phyloP scores from a whole-genome alignment of 2,888 invertebrate species.

The Actias luna region DNA sequence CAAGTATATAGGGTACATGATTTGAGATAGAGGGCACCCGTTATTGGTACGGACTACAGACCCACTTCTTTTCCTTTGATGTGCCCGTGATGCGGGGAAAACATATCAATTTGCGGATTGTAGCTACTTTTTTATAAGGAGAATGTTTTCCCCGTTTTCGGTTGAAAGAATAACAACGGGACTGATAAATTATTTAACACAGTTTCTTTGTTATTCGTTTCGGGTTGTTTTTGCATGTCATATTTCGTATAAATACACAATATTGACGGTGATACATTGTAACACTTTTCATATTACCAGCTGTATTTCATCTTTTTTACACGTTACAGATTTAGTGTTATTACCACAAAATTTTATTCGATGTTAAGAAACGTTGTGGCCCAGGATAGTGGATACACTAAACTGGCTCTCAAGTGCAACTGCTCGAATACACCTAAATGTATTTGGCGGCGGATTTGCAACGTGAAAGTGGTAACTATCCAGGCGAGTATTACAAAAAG shows the following conservation, averaged over 20 bases:
- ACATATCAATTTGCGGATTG: constrained; percentile 63
- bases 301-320: no score
- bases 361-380: no score
- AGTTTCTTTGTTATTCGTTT: not conserved
- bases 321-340: no score
- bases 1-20: constrained; percentile 43
- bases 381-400: no score
- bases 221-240: not conserved
- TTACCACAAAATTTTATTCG: no score
- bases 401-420: no score
- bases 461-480: no score
- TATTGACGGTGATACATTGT: not conserved
- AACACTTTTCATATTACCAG: no score
- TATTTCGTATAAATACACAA: not conserved
- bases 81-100: constrained; percentile 51
- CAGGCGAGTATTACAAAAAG: no score
- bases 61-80: constrained; percentile 65
- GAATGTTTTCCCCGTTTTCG: not conserved
- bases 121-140: constrained; percentile 19
- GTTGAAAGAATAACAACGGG: not conserved
- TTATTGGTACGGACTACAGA: constrained; percentile 52
- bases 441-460: no score
- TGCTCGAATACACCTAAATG: no score
- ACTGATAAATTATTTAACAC: constrained; percentile 7
- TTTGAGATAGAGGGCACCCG: constrained; percentile 67